Evolutionary conservation across 1,140 invertebrate species (phyloP).

Genomic region (Colletes gigas): DNA sequence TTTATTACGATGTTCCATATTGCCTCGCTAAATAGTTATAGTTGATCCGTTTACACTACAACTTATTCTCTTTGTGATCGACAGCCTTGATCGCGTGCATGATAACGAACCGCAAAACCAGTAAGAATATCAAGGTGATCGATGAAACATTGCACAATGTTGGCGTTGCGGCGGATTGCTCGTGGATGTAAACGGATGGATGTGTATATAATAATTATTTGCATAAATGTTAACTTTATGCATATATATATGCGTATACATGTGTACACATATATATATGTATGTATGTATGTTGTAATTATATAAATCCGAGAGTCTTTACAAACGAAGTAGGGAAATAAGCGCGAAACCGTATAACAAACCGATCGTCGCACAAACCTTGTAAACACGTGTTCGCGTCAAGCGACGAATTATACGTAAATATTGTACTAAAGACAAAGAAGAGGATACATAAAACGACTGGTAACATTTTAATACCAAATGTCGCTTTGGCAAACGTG

Average conservation of each 20-base stretch:
- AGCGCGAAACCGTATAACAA: constrained; percentile 16
- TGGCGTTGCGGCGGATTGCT: too few species aligned
- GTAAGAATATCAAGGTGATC: background rate
- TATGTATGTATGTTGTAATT: constrained; percentile 37
- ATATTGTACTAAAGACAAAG: constrained; percentile 20
- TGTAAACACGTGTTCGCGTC: constrained; percentile 20
- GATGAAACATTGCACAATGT: background rate
- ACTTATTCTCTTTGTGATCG: background rate
- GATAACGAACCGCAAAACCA: background rate
- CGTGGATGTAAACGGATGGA: background rate
- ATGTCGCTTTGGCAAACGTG: background rate
- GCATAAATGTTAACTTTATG: constrained; percentile 33
- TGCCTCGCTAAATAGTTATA: constrained; percentile 66
- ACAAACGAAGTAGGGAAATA: constrained; percentile 3
- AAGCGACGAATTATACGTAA: background rate
- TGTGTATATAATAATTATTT: constrained; percentile 41
- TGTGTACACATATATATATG: constrained; percentile 41
- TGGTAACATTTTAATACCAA: constrained; percentile 29
- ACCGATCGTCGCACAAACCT: constrained; percentile 29
- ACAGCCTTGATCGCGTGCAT: background rate
- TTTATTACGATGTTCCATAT: constrained; percentile 70
- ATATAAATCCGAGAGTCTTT: constrained; percentile 34
- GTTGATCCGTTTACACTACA: background rate
- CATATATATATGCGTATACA: constrained; percentile 25
- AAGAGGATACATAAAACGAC: constrained; percentile 34